phyloP scores from a whole-genome alignment of 1,140 invertebrate species.

The Camponotus pennsylvanicus region DNA sequence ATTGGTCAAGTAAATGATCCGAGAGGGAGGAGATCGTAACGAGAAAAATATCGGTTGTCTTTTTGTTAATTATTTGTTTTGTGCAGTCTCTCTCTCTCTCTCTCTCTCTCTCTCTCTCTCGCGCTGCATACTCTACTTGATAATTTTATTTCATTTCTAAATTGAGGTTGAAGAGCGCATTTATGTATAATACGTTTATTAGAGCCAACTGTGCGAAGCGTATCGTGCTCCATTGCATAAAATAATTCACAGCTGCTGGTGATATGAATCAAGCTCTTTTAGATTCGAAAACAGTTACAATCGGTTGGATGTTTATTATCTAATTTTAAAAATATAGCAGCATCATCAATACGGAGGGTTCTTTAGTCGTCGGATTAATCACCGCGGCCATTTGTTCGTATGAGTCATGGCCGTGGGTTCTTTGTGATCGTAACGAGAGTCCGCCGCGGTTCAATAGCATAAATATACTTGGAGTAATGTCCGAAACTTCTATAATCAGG shows the following conservation, averaged over 20 bases:
- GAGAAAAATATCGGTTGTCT: neutral
- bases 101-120: too few species aligned
- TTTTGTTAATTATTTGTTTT: slow-evolving; percentile 15
- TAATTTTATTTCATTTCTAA: slow-evolving; percentile 18
- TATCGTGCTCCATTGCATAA: neutral
- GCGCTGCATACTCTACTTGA: neutral
- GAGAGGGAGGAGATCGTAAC: neutral
- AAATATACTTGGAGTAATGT: slow-evolving; percentile 75
- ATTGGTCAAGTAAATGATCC: neutral
- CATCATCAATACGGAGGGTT: slow-evolving; percentile 34
- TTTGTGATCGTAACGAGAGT: slow-evolving; percentile 69
- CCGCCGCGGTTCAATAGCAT: slow-evolving; percentile 71
- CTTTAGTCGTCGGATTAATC: slow-evolving; percentile 47
- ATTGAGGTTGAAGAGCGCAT: neutral
- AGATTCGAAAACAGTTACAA: neutral
- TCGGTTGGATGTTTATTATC: slow-evolving; percentile 29
- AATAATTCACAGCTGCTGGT: slow-evolving; percentile 12
- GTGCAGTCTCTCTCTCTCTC: neutral
- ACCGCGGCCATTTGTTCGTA: slow-evolving; percentile 46
- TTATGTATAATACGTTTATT: neutral
- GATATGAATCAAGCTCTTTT: neutral
- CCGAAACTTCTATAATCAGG: slow-evolving; percentile 79
- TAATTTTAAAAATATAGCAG: slow-evolving; percentile 29
- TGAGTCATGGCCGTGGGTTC: slow-evolving; percentile 68
- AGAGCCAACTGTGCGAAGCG: neutral